Conservation (phyloP, 2,797 vertebrate genomes). For the Lacerta bilineata region DNA sequence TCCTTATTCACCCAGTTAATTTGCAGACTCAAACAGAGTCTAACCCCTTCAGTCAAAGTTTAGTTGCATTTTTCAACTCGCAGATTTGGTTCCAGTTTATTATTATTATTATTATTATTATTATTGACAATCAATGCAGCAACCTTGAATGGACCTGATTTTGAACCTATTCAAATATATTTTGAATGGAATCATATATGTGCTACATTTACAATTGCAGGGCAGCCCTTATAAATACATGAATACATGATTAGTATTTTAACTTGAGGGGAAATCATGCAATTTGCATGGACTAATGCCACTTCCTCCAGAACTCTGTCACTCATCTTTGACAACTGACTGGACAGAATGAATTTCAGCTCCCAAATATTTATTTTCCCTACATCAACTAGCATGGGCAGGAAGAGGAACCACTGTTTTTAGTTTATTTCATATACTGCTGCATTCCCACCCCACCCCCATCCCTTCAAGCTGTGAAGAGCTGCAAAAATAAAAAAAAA, state of each 20-base stretch:
- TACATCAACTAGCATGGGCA: neutral
- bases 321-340: constrained; percentile 3
- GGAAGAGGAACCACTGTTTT: neutral
- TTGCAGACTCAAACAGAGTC: neutral
- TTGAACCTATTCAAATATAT: neutral
- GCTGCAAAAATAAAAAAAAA: neutral
- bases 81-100: neutral
- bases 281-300: neutral
- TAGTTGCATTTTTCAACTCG: neutral
- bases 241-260: neutral
- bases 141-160: too few species aligned
- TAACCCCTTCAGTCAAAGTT: too few species aligned
- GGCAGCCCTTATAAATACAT: neutral
- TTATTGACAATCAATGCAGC: neutral
- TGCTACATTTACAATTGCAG: neutral
- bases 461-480: neutral
- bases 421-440: neutral
- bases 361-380: neutral
- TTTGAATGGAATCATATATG: neutral
- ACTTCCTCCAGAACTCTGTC: constrained; percentile 2
- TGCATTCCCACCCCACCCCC: neutral
- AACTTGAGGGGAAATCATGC: neutral
- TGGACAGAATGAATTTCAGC: neutral
- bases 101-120: too few species aligned
- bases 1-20: neutral